Evolutionary conservation across 2,888 invertebrate species (phyloP), one percentile per base, ranked within the genome.

Genomic region (Pachliopta kotzebuea): DNA sequence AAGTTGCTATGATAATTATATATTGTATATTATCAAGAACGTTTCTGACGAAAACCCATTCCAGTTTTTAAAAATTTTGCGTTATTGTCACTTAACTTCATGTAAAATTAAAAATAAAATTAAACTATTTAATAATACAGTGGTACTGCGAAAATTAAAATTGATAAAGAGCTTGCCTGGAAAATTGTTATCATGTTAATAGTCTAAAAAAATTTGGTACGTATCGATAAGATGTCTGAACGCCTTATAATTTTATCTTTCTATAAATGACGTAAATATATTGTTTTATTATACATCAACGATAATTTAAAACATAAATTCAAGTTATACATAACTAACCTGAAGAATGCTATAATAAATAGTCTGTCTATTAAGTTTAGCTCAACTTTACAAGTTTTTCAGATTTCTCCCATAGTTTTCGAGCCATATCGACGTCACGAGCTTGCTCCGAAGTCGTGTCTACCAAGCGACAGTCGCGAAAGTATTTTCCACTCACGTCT

Each of bases 381-480:
- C 6, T 29, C 29, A 84, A 70, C 24, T 80, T 79, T 18, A 86
- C 83, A 4, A 80, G 61, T 72, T 92, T 92, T 77, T 93, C 94
- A 75, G 95, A 95, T 4, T 93, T 26, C 54, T 91, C 75, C 95
- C 95, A 96, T 11, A 96, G 80, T 84, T 94, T 93, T 56, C 84
- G 86, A 0, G 93, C 93, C 26, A 91, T 72, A 2, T 83, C 78
- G 54, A 85, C 79, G 72, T 95, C 92, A 63, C 82, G 74, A 4
- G 92, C 93, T 62, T 80, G 75, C 2, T 80, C 76, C 0, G 91
- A 78, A n/a, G 31, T 20, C 0, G 89, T 73, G 21, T 84, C 80
- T 17, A 74, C 75, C 68, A 90, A 83, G 67, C 80, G 78, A 70
- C 93, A 93, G 69, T 95, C 92, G 62, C 92, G 92, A 71, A 94